Evolutionary conservation across 2,888 invertebrate genomes (phyloP), one percentile per base, ranked within the genome.

Genomic region (Hemistola chrysoprasaria): DNA sequence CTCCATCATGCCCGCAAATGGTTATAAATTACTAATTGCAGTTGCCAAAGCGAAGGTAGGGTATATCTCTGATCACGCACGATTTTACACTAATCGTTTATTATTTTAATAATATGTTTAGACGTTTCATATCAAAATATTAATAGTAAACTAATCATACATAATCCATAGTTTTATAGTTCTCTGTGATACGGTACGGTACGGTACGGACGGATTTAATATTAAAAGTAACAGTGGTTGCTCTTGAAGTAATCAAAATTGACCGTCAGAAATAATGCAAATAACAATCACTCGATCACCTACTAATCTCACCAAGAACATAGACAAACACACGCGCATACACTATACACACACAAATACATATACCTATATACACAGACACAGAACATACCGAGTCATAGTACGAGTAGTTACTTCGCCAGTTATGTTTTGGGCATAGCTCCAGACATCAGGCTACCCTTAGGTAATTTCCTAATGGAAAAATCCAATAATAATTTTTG

Each of bases 261-360:
- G 31, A 41, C 10, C 26, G 36, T 32, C 41, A 32, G 31, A 10
- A 11, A 8, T 22, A 20, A 35, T 27, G 16, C 4, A 16, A 16
- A 16, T 16, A 3, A n/a, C n/a, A 16, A 3, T 16, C 16, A 16
- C 4, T 16, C 4, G 4, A 59, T 55, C 57, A 65, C 68, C 65
- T 70, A 71, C 43, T 56, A 49, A 55, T 40, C 54, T n/a, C n/a
- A n/a, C n/a, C n/a, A n/a, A n/a, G n/a, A n/a, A n/a, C n/a, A n/a
- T n/a, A n/a, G n/a, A n/a, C n/a, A n/a, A n/a, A n/a, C n/a, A n/a
- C n/a, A n/a, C n/a, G n/a, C n/a, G n/a, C n/a, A n/a, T n/a, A n/a
- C n/a, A n/a, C n/a, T n/a, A n/a, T n/a, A n/a, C n/a, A n/a, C n/a
- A n/a, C n/a, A n/a, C n/a, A n/a, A n/a, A n/a, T n/a, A n/a, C n/a